These are phyloP conservation scores for Bambusicola thoracicus DNA, from an alignment of 2,113 vertebrate species.

Conservation along the genomic window DNA sequence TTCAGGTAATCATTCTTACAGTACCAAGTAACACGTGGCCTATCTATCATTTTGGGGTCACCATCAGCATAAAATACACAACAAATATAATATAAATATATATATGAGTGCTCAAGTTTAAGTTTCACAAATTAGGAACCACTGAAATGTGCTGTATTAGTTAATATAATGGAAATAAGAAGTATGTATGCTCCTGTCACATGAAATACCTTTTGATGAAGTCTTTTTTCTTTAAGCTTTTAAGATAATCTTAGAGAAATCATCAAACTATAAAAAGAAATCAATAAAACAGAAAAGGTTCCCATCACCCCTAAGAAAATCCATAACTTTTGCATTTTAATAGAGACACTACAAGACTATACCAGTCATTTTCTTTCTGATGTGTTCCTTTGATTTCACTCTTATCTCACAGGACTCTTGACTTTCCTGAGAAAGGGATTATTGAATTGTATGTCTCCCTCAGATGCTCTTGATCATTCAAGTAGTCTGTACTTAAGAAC, in stretches of 20 bases:
- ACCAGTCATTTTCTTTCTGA: slow-evolving; percentile 82
- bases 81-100: neutral
- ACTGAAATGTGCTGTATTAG: neutral
- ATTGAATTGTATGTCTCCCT: slow-evolving; percentile 83
- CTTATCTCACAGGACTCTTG: slow-evolving; percentile 82
- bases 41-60: neutral
- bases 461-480: slow-evolving; percentile 88
- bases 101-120: neutral
- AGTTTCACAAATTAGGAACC: neutral
- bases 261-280: slow-evolving; percentile 87
- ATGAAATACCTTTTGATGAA: slow-evolving; percentile 79
- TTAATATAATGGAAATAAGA: slow-evolving; percentile 51
- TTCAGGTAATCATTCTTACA: neutral
- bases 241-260: slow-evolving; percentile 87
- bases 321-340: slow-evolving; percentile 85
- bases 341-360: slow-evolving; percentile 79
- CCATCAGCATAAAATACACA: neutral
- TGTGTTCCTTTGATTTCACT: slow-evolving; percentile 84
- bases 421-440: slow-evolving; percentile 85
- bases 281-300: slow-evolving; percentile 86
- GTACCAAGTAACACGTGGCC: neutral
- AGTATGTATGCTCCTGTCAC: slow-evolving; percentile 60
- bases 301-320: slow-evolving; percentile 82
- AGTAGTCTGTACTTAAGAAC: slow-evolving; percentile 84
- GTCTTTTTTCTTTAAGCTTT: slow-evolving; percentile 83